Base-by-base conservation (phyloP, 1,140 invertebrate species). In the Drosophila baimaii region DNA sequence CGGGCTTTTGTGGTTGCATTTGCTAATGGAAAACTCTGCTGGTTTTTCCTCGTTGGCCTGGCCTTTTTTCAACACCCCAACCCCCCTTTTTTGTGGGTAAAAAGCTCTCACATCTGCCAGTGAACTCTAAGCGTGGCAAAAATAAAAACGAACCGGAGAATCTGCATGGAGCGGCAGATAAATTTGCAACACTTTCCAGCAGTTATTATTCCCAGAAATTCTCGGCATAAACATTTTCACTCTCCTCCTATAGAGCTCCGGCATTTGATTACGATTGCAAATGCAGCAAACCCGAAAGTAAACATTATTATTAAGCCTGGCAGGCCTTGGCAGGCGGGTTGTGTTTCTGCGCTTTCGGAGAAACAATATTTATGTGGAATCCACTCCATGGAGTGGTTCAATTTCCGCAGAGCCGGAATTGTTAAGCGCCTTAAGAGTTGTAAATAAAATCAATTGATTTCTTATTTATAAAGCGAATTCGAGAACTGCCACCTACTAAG, bases 391-490 rank as follows among this genome's bases (percentile, higher is more conserved):
- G 75, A 78, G 72, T 61, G 58, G 44, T 58, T 76, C 76, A 56
- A 64, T 79, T 62, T 79, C 82, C 62, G 62, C 52, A 59, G 27
- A 31, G 66, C 33, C 33, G 33, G 77, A 66, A 71, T 64, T 86
- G 78, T 78, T 85, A 85, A 88, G 80, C 82, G 79, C 75, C 83
- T 85, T 82, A 85, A 79, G 81, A 85, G 65, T 81, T 86, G 82
- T 82, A 88, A 79, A 82, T 85, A 85, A 82, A 86, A 86, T 86
- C 82, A 88, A 86, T 86, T 86, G 82, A 86, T 86, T 79, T 88
- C 83, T 86, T 86, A 86, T 86, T 86, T 86, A 88, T 88, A 86
- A 88, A 88, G 75, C 69, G 62, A 86, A 78, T 70, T 68, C 39
- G 46, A 83, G 64, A 66, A 39, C 72, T 71, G 55, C 64, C 83